Base-by-base conservation (phyloP, 2,113 vertebrate species). In the Capreolus pygargus region DNA sequence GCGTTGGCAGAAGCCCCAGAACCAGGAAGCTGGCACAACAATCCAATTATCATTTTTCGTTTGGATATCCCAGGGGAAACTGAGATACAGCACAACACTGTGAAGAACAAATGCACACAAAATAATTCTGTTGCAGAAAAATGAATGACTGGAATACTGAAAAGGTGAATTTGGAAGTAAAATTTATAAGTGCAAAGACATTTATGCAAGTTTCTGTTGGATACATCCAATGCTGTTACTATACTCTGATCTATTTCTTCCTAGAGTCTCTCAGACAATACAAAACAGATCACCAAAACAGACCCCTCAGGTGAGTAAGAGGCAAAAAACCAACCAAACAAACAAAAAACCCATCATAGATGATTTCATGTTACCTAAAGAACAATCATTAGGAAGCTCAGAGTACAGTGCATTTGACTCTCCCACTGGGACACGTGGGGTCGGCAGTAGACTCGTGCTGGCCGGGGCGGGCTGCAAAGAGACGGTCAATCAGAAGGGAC, bases 361-460 rank as follows among this genome's bases (percentile, higher is more conserved):
- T 57, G 79, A 89, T 84, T 95, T 91, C 76, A 92, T 86, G 97
- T 87, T 21, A 45, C 89, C 93, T 86, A 94, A 15, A 92, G 54
- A 88, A 90, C 94, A 97, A 97, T 97, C 89, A 84, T 89, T 79
- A 94, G 93, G 98, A 92, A 98, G 95, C 13, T 1, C 9, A 57
- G 11, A 96, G 91, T 36, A 95, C 54, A 58, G 96, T 95, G 85
- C 97, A 50, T 78, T 98, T 98, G 43, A 70, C 84, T 19, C 88
- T 45, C 81, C 95, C 36, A 81, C 23, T 0, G 81, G 83, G 91
- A 86, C 74, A 11, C 0, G 1, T 33, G 0, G 70, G 95, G 96
- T 94, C 78, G 52, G 95, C 96, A 95, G 27, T 70, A 97, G 95
- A 57, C 27, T 85, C 88, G 58, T 10, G 85, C 94, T 97, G 97